Evolutionary conservation across 2,797 vertebrate species (phyloP), one percentile per base, ranked within the genome.

Genomic region (Fundulus diaphanus): DNA sequence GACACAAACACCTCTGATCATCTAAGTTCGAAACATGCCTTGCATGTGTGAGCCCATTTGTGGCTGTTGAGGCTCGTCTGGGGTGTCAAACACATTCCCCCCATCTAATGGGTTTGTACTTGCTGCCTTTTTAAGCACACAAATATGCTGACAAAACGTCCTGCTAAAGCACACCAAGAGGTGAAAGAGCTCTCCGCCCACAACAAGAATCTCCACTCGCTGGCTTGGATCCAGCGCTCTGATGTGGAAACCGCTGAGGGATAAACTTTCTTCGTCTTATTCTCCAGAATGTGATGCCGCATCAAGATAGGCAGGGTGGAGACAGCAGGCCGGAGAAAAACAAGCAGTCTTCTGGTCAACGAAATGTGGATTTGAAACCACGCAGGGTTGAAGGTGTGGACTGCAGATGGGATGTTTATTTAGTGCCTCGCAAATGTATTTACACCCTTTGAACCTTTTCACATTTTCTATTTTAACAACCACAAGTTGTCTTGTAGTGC

Each of bases 131-230:
- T 81, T 56, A 84, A 78, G 56, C 68, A 70, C 69, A 79, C 13
- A 79, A 81, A 89, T 84, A 84, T 80, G 88, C 88, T 91, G 88
- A 92, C 77, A 79, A 49, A 77, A 83, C 82, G 77, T 57, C 51
- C 56, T 76, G 29, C 72, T 57, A 44, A 85, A 86, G 71, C 27
- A 29, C 75, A 72, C 33, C 35, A 82, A 67, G 71, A 87, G 88
- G 85, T 87, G 82, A 87, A 74, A 40, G 61, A 83, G 83, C 74
- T 89, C 89, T 86, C 88, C 87, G 77, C 89, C 90, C 91, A 61
- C 52, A 68, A 81, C 84, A 91, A 70, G 87, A 92, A 92, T 94
- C 86, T 91, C 63, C 70, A 85, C 72, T 82, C 82, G 79, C 79
- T 86, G 89, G 91, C 84, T 82, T 76, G 29, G 77, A 82, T 67